A percentile compares a stretch with the other conserved stretches of the same genome.
These are phyloP conservation scores for Helogale parvula DNA, from an alignment of 2,113 vertebrate species.

Conservation along the genomic window DNA sequence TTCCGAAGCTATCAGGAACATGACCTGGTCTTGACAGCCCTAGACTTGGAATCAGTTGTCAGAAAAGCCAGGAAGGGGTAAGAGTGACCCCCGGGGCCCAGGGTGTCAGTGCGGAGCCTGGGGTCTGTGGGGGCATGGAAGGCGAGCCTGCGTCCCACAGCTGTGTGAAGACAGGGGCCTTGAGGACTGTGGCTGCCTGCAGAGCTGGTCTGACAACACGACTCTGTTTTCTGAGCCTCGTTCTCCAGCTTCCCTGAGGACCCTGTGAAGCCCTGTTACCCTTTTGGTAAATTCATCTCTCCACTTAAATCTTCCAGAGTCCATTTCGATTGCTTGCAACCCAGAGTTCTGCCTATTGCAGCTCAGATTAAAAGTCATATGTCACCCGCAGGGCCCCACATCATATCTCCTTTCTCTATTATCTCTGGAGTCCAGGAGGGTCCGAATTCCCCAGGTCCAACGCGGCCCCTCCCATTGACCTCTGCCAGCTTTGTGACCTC, in stretches of 20 bases:
- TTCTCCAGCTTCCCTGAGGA: not conserved
- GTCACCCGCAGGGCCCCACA: not conserved
- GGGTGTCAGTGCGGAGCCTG: too few relatives aligned
- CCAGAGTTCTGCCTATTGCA: not conserved
- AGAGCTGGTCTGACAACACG: not conserved
- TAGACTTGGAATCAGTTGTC: not conserved
- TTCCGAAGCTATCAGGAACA: not conserved
- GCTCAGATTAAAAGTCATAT: not conserved
- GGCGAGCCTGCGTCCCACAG: not conserved
- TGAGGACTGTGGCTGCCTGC: not conserved
- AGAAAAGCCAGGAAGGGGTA: not conserved
- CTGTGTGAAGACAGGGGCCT: not conserved
- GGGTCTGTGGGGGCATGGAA: not conserved
- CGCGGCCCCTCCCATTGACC: not conserved
- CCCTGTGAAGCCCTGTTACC: not conserved
- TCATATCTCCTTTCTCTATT: not conserved
- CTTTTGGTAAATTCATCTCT: not conserved
- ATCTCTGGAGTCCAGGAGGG: not conserved
- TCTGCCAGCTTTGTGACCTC: fast-evolving
- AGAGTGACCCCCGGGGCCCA: not conserved
- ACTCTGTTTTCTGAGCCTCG: not conserved
- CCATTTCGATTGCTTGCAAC: not conserved
- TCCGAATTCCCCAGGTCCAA: not conserved
- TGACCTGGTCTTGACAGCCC: not conserved
- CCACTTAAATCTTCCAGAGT: not conserved